Evolutionary conservation across 1,140 invertebrate species (phyloP).

Genomic region (Microplitis mediator): DNA sequence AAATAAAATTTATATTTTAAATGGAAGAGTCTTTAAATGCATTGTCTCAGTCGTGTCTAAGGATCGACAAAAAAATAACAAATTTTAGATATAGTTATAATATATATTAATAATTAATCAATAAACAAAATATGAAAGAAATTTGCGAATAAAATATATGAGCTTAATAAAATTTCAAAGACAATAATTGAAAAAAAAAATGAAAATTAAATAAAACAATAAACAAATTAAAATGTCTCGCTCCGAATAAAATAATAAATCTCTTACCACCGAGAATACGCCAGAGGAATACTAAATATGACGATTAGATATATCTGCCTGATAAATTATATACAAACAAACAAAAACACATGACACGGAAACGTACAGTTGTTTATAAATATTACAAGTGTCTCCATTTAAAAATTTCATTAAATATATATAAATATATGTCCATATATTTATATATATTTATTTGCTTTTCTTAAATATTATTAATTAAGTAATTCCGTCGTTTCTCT

Average conservation of each 20-base stretch:
- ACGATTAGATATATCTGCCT: neutral
- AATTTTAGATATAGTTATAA: neutral
- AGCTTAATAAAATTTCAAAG: too few relatives aligned
- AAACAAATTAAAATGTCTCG: too few relatives aligned
- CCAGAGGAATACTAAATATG: conserved; percentile 6
- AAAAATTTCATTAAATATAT: neutral
- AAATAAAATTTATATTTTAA: neutral
- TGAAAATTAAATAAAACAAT: too few relatives aligned
- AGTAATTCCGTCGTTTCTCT: neutral
- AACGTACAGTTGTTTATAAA: neutral
- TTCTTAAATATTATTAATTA: neutral
- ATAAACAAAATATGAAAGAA: too few relatives aligned
- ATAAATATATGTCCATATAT: neutral
- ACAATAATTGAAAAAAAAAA: too few relatives aligned
- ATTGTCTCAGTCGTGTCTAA: conserved; percentile 19
- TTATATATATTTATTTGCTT: conserved; percentile 30
- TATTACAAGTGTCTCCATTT: neutral
- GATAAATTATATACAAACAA: conserved; percentile 24
- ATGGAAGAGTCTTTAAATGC: conserved; percentile 12
- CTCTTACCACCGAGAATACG: neutral
- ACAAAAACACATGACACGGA: conserved; percentile 16
- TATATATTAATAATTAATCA: too few relatives aligned
- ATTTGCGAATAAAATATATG: too few relatives aligned
- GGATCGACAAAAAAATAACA: conserved; percentile 17
- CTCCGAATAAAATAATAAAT: too few relatives aligned